Conservation (phyloP, 2,797 vertebrate genomes). For the Oryzias sinensis region DNA sequence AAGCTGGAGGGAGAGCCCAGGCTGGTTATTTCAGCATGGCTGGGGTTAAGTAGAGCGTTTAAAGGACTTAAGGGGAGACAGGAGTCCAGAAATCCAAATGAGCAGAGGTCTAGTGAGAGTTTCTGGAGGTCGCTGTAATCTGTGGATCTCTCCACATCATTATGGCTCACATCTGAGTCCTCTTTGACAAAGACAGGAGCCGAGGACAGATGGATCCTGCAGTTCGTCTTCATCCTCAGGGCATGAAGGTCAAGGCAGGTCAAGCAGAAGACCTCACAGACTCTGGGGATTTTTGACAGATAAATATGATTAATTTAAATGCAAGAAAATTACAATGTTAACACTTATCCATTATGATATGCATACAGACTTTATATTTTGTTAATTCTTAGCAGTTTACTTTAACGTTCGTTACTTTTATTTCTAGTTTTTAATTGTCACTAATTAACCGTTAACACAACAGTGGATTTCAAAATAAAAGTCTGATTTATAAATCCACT, state of each 20-base stretch:
- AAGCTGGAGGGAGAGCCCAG: slow-evolving; percentile 65
- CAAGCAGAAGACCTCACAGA: slow-evolving; percentile 10
- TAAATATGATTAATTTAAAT: too few species aligned
- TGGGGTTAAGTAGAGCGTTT: slow-evolving; percentile 52
- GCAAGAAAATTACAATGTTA: too few species aligned
- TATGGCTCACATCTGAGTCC: slow-evolving; percentile 74
- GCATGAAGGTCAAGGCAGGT: too few species aligned
- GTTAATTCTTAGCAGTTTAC: too few species aligned
- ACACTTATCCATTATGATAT: too few species aligned
- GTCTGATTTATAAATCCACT: too few species aligned
- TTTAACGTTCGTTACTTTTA: too few species aligned
- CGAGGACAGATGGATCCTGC: slow-evolving; percentile 82
- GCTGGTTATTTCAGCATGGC: slow-evolving; percentile 72
- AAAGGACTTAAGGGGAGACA: slow-evolving; percentile 70
- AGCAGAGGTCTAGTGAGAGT: slow-evolving; percentile 79
- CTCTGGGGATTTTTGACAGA: slow-evolving; percentile 11
- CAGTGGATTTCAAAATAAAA: too few species aligned
- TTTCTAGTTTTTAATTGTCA: too few species aligned
- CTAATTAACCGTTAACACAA: too few species aligned
- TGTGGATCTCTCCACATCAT: slow-evolving; percentile 75
- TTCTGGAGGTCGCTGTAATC: slow-evolving; percentile 76
- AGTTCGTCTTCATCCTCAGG: slow-evolving; percentile 71
- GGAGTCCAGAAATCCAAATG: slow-evolving; percentile 72
- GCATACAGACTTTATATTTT: too few species aligned
- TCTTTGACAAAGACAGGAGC: slow-evolving; percentile 76